Base-by-base conservation (phyloP, 2,888 invertebrate genomes). In the Psococerastis gibbosa region DNA sequence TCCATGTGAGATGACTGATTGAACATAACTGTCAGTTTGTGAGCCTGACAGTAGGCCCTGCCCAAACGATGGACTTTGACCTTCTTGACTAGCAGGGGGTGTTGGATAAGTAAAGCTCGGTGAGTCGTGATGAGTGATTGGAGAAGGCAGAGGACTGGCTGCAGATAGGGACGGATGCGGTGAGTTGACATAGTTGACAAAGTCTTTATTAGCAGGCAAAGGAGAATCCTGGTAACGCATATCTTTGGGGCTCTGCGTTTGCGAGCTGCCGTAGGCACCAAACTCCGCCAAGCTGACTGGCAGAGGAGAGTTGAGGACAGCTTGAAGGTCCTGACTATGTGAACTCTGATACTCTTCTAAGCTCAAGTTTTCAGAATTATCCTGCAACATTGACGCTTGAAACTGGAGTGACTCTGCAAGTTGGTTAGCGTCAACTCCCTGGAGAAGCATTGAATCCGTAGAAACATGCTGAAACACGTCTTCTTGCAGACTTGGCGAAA, bases 61-160 rank as follows among this genome's bases (percentile, higher is more conserved):
- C 15, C 53, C 51, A 38, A 56, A 52, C 5, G 53, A 58, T 17
- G 77, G 78, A 49, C 76, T 74, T 47, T 78, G 74, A 17, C 82
- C 82, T 63, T 84, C 85, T 53, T 84, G 84, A 52, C 84, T 85
- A 1, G 85, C 84, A 3, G 87, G 85, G 17, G 87, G 87, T 6
- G 87, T 87, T 2, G 87, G 85, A 57, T 85, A 87, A 17, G 81
- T 73, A 53, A 85, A 69, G 31, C 78, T 75, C 1, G 80, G 80
- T n/a, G 80, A 79, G 46, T 72, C 71, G 53, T 71, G 70, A 48
- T 68, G 60, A 16, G 69, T 66, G 31, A 71, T 53, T 0, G 77
- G 77, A 22, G 75, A 75, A 49, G 75, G 73, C 47, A 75, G 52
- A 0, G 76, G 75, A 1, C 74, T 75, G 49, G 70, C 66, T 11